A percentile compares a stretch with the other conserved stretches of the same genome.
These are phyloP conservation scores for Willowsia nigromaculata DNA, from an alignment of 2,888 invertebrate genomes.

Conservation along the genomic window DNA sequence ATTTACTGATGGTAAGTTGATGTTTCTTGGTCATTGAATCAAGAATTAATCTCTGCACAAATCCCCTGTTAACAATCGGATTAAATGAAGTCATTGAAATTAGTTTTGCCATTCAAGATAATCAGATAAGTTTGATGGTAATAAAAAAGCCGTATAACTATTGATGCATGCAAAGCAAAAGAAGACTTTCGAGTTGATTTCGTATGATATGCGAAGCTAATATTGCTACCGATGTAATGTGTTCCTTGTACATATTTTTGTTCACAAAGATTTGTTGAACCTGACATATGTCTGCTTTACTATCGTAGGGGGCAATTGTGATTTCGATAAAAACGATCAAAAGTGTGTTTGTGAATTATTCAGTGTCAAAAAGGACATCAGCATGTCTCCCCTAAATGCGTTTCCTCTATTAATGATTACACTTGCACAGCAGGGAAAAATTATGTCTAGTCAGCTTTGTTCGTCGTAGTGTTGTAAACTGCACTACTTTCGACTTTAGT, in stretches of 20 bases:
- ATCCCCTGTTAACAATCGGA: slow-evolving; percentile 47
- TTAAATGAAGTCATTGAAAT: slow-evolving; percentile 65
- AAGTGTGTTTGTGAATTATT: slow-evolving; percentile 5
- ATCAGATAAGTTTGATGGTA: slow-evolving; percentile 32
- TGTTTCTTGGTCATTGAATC: neutral
- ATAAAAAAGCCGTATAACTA: neutral
- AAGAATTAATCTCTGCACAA: slow-evolving; percentile 30
- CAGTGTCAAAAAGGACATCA: slow-evolving; percentile 35
- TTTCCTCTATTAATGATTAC: slow-evolving; percentile 23
- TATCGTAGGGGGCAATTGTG: neutral
- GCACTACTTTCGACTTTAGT: neutral
- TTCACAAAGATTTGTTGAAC: neutral
- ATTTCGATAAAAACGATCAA: slow-evolving; percentile 25
- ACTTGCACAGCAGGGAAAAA: slow-evolving; percentile 45
- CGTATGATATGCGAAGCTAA: neutral
- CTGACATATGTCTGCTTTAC: neutral
- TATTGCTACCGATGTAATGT: neutral
- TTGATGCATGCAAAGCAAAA: neutral
- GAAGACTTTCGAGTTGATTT: neutral
- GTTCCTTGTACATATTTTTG: neutral
- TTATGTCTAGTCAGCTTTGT: slow-evolving; percentile 1
- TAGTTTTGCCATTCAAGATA: slow-evolving; percentile 61
- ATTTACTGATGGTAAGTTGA: neutral
- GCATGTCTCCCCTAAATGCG: neutral
- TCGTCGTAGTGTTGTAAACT: neutral